Evolutionary conservation across 2,888 invertebrate genomes (phyloP).

Genomic region (Tinea semifulvella): DNA sequence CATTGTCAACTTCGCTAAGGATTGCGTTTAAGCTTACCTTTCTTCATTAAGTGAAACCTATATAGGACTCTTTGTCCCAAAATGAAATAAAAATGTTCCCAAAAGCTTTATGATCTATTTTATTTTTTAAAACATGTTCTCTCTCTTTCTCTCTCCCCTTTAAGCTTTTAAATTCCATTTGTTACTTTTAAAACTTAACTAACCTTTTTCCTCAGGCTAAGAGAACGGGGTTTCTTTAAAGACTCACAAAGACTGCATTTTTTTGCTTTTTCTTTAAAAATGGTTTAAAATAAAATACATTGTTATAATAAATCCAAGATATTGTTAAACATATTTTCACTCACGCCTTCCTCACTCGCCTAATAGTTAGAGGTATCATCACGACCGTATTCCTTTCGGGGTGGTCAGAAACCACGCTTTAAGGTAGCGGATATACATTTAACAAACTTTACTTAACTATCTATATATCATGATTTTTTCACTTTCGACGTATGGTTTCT

Average conservation of each 20-base stretch:
- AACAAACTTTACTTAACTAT: no score
- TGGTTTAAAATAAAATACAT: not conserved
- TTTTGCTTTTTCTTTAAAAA: conserved; percentile 8
- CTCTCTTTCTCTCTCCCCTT: conserved; percentile 3
- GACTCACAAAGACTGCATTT: not conserved
- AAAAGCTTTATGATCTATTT: not conserved
- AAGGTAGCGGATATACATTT: no score
- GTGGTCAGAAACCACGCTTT: no score
- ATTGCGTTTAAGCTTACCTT: conserved; percentile 1
- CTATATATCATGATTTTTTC: no score
- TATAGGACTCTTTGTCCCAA: not conserved
- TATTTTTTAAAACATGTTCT: conserved; percentile 4
- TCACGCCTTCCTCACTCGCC: no score
- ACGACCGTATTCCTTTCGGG: no score
- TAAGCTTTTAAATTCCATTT: conserved; percentile 11
- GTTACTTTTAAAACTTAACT: conserved; percentile 10
- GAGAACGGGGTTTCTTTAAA: conserved; percentile 9
- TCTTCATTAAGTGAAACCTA: conserved; percentile 8
- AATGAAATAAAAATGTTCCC: conserved; percentile 4
- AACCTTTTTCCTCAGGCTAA: conserved; percentile 6
- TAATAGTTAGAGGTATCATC: no score
- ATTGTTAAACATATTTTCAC: not conserved
- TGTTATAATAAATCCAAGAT: not conserved
- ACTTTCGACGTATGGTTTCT: no score
- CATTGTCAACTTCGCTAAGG: not conserved